Evolutionary conservation across 2,888 invertebrate species (phyloP).

Genomic region (Choreutis nemorana): DNA sequence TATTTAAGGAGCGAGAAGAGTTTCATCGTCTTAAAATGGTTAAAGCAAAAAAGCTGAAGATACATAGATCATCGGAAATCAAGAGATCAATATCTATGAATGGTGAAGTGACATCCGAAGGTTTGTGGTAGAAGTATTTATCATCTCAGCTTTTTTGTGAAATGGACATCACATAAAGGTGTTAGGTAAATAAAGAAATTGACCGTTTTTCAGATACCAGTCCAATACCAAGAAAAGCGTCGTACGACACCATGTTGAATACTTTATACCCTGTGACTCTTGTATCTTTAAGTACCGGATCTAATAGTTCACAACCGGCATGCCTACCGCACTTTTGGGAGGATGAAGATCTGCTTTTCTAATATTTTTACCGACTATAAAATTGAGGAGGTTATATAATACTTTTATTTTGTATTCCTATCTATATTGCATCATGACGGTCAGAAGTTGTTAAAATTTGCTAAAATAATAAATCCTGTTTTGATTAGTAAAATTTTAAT

Average conservation of each 20-base stretch:
- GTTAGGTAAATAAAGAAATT: too few species aligned
- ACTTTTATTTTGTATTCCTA: background rate
- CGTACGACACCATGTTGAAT: too few species aligned
- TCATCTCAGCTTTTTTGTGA: too few species aligned
- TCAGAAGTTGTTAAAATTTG: slow-evolving; percentile 3
- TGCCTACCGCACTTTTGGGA: slow-evolving; percentile 49
- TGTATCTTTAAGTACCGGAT: slow-evolving; percentile 21
- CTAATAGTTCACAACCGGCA: slow-evolving; percentile 27
- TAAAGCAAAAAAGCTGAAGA: slow-evolving; percentile 59
- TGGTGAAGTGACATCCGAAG: too few species aligned
- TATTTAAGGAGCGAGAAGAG: slow-evolving; percentile 49
- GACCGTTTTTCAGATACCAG: too few species aligned
- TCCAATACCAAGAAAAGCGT: too few species aligned
- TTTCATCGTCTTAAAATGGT: slow-evolving; percentile 57
- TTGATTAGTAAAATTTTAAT: too few species aligned
- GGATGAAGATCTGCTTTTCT: slow-evolving; percentile 53
- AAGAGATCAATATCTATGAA: too few species aligned
- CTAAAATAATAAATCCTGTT: too few species aligned
- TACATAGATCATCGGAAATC: too few species aligned
- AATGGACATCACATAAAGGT: too few species aligned
- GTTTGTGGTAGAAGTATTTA: too few species aligned
- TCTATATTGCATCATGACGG: background rate
- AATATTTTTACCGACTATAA: slow-evolving; percentile 10
- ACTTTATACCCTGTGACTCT: slow-evolving; percentile 20
- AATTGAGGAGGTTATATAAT: background rate